Base-by-base conservation (phyloP, 2,888 invertebrate species). In the Athalia circularis region DNA sequence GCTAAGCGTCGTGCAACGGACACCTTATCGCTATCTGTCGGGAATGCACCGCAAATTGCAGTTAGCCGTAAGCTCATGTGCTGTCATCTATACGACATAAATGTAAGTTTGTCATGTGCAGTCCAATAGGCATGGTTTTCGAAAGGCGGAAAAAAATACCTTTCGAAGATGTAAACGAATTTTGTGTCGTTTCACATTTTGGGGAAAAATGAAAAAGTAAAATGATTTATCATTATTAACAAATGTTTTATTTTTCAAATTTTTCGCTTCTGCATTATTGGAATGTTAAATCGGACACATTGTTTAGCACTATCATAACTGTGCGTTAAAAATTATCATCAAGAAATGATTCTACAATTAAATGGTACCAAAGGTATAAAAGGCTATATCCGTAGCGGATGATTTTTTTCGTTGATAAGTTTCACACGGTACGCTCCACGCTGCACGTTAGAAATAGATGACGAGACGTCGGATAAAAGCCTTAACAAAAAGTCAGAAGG, bases 281-380 rank as follows among this genome's bases (percentile, higher is more conserved):
- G 83, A 86, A 85, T 84, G 83, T 84, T 85, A 84, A 86, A 84
- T 81, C 78, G 82, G 80, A 77, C 65, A 81, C 80, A 72, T 47
- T 74, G 13, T 15, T 47, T 7, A 72, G 59, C 47, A 72, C 72
- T 59, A 59, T 59, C 9, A 48, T 72, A 72, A 65, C 15, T 52
- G 8, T 13, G 74, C 77, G 78, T 81, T 70, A 81, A 79, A n/a
- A 78, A 78, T 74, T 3, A 78, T 74, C 64, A 74, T 65, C 62
- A 74, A 62, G 54, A 78, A 82, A 79, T 80, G 70, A 67, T 80
- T 72, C 72, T 80, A 81, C 80, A 82, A 77, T 78, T 82, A 79
- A 67, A 81, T 81, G 79, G 79, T 84, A 84, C 80, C 81, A 81
- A 83, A 82, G 77, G 81, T 84, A 81, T 82, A 82, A 83, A 86